Percentiles rank a stretch among this genome's conserved stretches.
These are phyloP conservation scores for Nasonia longicornis DNA, from an alignment of 1,140 invertebrate genomes.

Conservation along the genomic window DNA sequence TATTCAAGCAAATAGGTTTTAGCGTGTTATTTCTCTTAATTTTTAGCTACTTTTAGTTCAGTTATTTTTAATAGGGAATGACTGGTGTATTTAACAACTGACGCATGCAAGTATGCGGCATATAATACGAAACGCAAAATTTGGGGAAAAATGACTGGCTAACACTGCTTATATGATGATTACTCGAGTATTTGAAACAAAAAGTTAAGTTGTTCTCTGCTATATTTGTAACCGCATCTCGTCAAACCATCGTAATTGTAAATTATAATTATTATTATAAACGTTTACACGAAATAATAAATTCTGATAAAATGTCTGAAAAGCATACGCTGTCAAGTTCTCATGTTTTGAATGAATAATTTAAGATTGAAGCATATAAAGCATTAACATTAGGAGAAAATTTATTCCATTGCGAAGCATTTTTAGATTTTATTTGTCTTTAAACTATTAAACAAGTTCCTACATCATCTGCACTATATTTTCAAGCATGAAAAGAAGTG, in stretches of 20 bases:
- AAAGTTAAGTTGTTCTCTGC: slow-evolving; percentile 63
- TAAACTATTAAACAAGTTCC: slow-evolving; percentile 32
- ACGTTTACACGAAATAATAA: slow-evolving; percentile 71
- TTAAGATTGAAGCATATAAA: neutral
- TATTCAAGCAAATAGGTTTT: neutral
- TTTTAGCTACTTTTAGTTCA: neutral
- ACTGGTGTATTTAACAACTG: no score
- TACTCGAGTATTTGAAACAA: slow-evolving; percentile 34
- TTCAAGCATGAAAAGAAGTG: slow-evolving; percentile 20
- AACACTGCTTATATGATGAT: slow-evolving; percentile 18
- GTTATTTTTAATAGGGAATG: no score
- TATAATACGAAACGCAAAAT: slow-evolving; percentile 20
- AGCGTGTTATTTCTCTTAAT: neutral
- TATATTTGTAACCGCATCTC: slow-evolving; percentile 66
- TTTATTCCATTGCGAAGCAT: slow-evolving; percentile 4
- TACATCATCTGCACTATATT: slow-evolving; percentile 28
- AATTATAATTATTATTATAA: slow-evolving; percentile 71
- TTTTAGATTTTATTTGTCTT: slow-evolving; percentile 28
- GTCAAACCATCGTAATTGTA: slow-evolving; percentile 70
- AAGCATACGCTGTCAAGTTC: slow-evolving; percentile 43
- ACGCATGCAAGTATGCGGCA: neutral
- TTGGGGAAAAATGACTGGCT: slow-evolving; percentile 30
- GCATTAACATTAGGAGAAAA: neutral
- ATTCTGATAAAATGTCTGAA: slow-evolving; percentile 69
- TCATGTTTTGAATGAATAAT: slow-evolving; percentile 9